Conservation (phyloP, 2,888 invertebrate genomes). For the Hipparchia semele region DNA sequence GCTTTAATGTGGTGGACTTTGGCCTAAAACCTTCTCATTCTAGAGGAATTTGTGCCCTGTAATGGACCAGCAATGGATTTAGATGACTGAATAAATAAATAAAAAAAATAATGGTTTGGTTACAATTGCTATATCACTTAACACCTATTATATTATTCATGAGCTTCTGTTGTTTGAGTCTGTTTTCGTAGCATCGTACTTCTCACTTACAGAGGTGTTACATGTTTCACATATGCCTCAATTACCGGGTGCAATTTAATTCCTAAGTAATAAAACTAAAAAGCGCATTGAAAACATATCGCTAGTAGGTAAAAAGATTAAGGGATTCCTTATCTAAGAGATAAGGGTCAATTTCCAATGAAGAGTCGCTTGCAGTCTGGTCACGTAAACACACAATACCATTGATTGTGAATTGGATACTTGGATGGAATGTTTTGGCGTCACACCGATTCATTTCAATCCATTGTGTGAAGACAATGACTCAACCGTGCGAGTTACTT, state of each 20-base stretch:
- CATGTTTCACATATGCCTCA: background rate
- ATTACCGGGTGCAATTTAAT: too few species aligned
- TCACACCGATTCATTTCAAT: slow-evolving; percentile 51
- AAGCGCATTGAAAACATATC: slow-evolving; percentile 23
- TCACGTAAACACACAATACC: slow-evolving; percentile 55
- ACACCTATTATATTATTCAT: too few species aligned
- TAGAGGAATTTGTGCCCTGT: too few species aligned
- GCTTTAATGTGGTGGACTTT: too few species aligned
- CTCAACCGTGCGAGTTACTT: slow-evolving; percentile 38
- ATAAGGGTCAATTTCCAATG: slow-evolving; percentile 35
- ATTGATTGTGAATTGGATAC: slow-evolving; percentile 48
- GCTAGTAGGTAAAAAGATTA: slow-evolving; percentile 2
- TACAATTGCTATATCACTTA: too few species aligned
- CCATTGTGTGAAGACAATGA: slow-evolving; percentile 53
- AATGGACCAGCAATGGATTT: too few species aligned
- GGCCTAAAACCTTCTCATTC: too few species aligned
- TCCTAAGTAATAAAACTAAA: background rate
- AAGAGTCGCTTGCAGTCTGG: slow-evolving; percentile 40
- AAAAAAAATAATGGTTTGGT: too few species aligned
- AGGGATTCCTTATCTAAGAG: slow-evolving; percentile 1
- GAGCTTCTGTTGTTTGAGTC: too few species aligned
- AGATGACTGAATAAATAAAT: too few species aligned
- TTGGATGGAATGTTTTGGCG: slow-evolving; percentile 54
- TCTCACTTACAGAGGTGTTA: background rate
- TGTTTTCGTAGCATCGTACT: too few species aligned